These are phyloP conservation scores for Malurus elegans DNA, from an alignment of 2,113 vertebrate genomes.

Conservation along the genomic window DNA sequence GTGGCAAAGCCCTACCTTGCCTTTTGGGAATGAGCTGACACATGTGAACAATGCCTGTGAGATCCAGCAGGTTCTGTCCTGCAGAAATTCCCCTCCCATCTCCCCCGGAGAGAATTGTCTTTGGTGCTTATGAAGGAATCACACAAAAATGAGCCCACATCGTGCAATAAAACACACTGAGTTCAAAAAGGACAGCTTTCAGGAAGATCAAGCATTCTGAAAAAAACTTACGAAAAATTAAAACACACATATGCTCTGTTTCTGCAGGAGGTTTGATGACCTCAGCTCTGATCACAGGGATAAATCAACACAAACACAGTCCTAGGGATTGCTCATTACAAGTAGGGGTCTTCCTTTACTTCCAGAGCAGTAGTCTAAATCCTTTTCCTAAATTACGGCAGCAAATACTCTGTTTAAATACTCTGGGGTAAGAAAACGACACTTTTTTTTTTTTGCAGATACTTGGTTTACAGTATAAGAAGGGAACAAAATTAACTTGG, in stretches of 20 bases:
- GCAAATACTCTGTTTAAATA: background rate
- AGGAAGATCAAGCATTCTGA: background rate
- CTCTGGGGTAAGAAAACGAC: background rate
- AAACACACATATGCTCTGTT: background rate
- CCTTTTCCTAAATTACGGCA: background rate
- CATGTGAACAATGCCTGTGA: background rate
- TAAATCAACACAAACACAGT: background rate
- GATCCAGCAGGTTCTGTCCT: background rate
- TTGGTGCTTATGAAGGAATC: accelerated
- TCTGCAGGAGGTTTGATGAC: background rate
- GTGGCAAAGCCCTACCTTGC: background rate
- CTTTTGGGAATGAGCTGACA: background rate
- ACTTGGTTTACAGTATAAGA: background rate
- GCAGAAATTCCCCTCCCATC: background rate
- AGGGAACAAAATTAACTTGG: background rate
- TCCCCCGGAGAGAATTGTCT: accelerated
- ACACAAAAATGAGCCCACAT: background rate
- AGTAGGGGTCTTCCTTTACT: background rate
- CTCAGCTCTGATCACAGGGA: background rate
- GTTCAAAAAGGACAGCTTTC: background rate
- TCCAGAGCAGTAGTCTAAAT: background rate
- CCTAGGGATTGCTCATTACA: accelerated
- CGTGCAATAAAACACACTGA: accelerated
- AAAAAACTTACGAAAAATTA: background rate
- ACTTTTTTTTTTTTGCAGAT: background rate